phyloP scores from a whole-genome alignment of 2,113 vertebrate species.

The Passer domesticus region DNA sequence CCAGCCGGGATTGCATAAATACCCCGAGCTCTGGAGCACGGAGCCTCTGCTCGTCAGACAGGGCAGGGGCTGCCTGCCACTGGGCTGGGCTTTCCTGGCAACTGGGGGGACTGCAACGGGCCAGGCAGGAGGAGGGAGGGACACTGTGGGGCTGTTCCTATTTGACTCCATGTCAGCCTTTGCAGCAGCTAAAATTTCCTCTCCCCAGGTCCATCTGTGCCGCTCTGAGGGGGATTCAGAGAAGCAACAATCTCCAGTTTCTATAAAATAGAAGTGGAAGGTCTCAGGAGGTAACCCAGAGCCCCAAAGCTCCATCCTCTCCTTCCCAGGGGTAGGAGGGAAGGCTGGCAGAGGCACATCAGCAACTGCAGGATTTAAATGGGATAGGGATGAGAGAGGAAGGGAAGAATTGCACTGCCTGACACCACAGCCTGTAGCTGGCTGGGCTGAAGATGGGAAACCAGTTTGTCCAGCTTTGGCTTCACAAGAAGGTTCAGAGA shows the following conservation, averaged over 20 bases:
- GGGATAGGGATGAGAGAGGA: neutral
- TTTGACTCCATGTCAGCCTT: neutral
- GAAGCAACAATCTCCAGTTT: neutral
- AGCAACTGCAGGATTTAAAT: neutral
- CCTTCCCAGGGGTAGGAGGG: neutral
- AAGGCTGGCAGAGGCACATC: rapidly evolving
- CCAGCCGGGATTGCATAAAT: slow-evolving; percentile 56
- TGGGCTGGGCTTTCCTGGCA: neutral
- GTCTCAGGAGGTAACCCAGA: neutral
- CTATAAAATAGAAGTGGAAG: neutral
- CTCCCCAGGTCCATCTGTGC: neutral
- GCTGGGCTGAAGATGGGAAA: neutral
- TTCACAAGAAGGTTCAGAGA: neutral
- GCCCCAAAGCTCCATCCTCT: neutral
- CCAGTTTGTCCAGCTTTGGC: slow-evolving; percentile 20
- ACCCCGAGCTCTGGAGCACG: slow-evolving; percentile 20
- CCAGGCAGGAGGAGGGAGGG: neutral
- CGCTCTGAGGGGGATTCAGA: neutral
- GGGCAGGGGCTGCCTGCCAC: neutral
- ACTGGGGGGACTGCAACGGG: neutral
- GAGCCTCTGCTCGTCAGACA: slow-evolving; percentile 15
- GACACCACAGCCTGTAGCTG: neutral
- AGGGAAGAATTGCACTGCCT: neutral
- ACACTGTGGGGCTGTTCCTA: neutral
- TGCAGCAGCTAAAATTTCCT: neutral